Evolutionary conservation across 53 echinoderm and acorn worm species (phyloP), one percentile per base, ranked within the genome.

Genomic region (Holothuria leucospilota): DNA sequence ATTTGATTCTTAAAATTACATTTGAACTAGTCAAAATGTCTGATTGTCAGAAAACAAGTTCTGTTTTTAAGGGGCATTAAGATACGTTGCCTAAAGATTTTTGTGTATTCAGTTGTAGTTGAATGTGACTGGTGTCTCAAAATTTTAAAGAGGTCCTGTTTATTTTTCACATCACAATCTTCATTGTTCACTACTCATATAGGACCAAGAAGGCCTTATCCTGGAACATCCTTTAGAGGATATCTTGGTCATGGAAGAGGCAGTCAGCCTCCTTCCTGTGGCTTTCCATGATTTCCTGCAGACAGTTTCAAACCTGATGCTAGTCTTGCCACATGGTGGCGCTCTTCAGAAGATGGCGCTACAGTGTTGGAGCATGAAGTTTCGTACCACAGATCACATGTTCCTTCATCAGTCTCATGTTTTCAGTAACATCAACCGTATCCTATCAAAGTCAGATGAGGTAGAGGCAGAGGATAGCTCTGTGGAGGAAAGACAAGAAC

Each of bases 381-480:
- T 96, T 86, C 84, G 95, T 14, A 95, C 91, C 23, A 88, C 94
- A 16, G 96, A 96, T 69, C 96, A 96, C 56, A 79, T 96, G 53
- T 96, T 96, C 89, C 81, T 96, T 53, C 96, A 96, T 78, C 93
- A 93, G 82, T 96, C 96, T 20, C 96, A 96, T 21, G 96, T 96
- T 39, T 96, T 96, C 81, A 96, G 96, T 68, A 96, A 96, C 86
- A 96, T 96, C 92, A 96, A 95, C 68, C 89, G 93, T 82, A 96
- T 96, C 49, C 74, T 96, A 73, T 96, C 96, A 13, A 87, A 89
- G 63, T 93, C 96, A 0, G 96, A 92, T 72, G 92, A 92, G 81
- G 85, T 20, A 15, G 93, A 96, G 49, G 60, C 83, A 34, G 93
- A 93, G 67, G 93, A 93, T 15, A 88, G 90, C 34, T 15, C 52